A percentile compares a stretch with the other conserved stretches of the same genome.
Conservation (phyloP, 2,888 invertebrate species). For the Allacma fusca region DNA sequence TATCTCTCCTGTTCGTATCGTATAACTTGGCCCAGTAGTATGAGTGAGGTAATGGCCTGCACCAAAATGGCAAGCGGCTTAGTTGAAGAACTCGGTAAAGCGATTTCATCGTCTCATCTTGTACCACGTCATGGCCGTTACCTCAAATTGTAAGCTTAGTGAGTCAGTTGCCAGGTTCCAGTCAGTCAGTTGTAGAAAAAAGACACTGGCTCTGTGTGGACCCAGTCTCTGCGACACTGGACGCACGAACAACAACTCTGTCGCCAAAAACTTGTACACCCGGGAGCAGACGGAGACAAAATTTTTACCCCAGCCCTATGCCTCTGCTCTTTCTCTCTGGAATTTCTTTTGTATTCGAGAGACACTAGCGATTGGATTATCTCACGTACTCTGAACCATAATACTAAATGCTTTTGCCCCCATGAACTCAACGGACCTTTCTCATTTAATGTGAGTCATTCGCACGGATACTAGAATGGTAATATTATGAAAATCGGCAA, state of each 20-base stretch:
- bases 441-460: slow-evolving; percentile 22
- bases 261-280: slow-evolving; percentile 1
- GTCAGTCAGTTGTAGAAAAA: neutral
- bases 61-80: neutral
- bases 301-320: neutral
- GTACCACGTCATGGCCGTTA: neutral
- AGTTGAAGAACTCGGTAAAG: neutral
- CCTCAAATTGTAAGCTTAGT: neutral
- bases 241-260: neutral
- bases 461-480: slow-evolving; percentile 5
- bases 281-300: slow-evolving; percentile 22
- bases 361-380: neutral
- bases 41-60: neutral
- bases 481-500: slow-evolving; percentile 9
- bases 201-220: neutral
- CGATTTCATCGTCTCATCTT: neutral
- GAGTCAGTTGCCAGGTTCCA: neutral
- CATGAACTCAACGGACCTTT: slow-evolving; percentile 12
- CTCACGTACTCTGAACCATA: slow-evolving; percentile 1
- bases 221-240: neutral
- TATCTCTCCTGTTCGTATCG: neutral
- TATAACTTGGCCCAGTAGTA: neutral
- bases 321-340: neutral
- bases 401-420: neutral
- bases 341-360: slow-evolving; percentile 23